Evolutionary conservation across 1,140 invertebrate species (phyloP), one percentile per base, ranked within the genome.

Genomic region (Bombus superbus): DNA sequence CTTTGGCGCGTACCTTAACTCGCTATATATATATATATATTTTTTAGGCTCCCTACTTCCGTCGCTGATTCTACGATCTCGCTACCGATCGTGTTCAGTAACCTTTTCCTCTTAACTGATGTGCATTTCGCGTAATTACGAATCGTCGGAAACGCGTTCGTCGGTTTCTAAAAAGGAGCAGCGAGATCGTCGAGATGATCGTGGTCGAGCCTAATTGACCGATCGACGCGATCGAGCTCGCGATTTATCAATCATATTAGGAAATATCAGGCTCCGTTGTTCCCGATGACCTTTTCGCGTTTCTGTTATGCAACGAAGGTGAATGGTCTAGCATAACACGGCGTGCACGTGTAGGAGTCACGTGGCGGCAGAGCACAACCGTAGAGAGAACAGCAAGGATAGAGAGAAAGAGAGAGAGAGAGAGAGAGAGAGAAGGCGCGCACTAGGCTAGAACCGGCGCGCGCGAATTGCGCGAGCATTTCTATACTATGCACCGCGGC

Each of bases 301-400:
- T 82, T 77, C 68, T 85, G 86, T 91, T 91, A 91, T 91, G 90
- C 90, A 91, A 91, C 86, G 90, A 91, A 91, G 90, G 90, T 91
- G 90, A 91, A 91, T 69, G 90, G 90, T 91, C 89, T 90, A 81
- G 85, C 90, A 84, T 90, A 91, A 91, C 84, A 90, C 78, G 57
- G 62, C 77, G 83, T 85, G 68, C 88, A 87, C 90, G 88, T 89
- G 89, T 90, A 82, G 89, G 72, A 88, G 90, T 91, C 90, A 91
- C 90, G 90, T 91, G 90, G 89, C 89, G 88, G 77, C 18, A 76
- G 75, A 22, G 75, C 59, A 62, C 10, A 62, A 53, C 18, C 47
- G 47, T 53, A 53, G 47, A 53, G 18, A 8, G 47, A 53, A n/a
- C 28, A 62, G 28, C 75, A 64, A 3, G 15, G 28, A 40, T 62